phyloP scores from a whole-genome alignment of 2,888 invertebrate species.

The Urechis unicinctus region DNA sequence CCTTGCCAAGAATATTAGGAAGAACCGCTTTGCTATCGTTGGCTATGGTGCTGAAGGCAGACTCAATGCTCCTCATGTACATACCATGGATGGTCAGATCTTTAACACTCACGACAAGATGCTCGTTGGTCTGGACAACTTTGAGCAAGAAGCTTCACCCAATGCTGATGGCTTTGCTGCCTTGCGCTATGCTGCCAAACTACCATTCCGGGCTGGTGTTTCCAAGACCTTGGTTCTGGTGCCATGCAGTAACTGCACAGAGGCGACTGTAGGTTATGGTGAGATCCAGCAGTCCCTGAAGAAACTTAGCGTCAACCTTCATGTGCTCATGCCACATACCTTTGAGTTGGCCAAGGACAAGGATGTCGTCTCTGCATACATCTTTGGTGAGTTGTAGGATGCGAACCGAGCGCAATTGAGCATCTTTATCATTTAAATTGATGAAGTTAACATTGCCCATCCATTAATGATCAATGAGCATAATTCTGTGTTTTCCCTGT shows the following conservation, averaged over 20 bases:
- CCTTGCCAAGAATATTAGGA: slow-evolving; percentile 29
- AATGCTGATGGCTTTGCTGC: slow-evolving; percentile 53
- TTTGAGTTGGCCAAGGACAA: slow-evolving; percentile 13
- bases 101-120: slow-evolving; percentile 25
- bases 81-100: slow-evolving; percentile 54
- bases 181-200: slow-evolving; percentile 58
- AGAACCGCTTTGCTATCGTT: slow-evolving; percentile 63
- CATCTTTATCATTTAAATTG: not conserved
- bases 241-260: slow-evolving; percentile 71
- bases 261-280: slow-evolving; percentile 8
- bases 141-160: slow-evolving; percentile 13
- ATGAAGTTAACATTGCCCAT: too few species aligned
- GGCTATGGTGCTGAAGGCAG: slow-evolving; percentile 68
- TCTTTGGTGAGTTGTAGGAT: slow-evolving; percentile 17
- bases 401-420: not conserved
- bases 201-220: slow-evolving; percentile 72
- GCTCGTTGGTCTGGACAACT: slow-evolving; percentile 8
- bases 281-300: slow-evolving; percentile 16
- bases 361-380: slow-evolving; percentile 14
- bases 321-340: slow-evolving; percentile 15
- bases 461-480: too few species aligned
- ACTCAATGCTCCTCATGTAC: slow-evolving; percentile 63
- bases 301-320: slow-evolving; percentile 15
- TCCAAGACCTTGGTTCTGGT: slow-evolving; percentile 75
- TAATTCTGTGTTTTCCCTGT: not conserved